These are phyloP conservation scores for Balearica regulorum DNA, from an alignment of 2,797 vertebrate genomes.

Conservation along the genomic window DNA sequence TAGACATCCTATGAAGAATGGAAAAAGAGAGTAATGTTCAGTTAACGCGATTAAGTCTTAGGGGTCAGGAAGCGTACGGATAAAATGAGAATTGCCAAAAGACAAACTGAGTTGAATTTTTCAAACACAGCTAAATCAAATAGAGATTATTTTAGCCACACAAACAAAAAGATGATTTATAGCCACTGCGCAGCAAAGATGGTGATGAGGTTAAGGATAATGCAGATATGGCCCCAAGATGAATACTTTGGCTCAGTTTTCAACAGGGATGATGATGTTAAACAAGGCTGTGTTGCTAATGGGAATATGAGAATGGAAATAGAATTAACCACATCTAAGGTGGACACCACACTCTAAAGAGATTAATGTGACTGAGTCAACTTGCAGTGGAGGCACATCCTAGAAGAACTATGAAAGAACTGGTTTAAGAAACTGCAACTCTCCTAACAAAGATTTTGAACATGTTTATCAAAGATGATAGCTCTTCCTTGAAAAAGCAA, in stretches of 20 bases:
- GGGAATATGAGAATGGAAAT: constrained; percentile 61
- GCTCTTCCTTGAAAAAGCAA: neutral
- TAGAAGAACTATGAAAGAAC: constrained; percentile 10
- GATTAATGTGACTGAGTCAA: constrained; percentile 56
- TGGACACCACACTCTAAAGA: constrained; percentile 33
- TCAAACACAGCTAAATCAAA: constrained; percentile 36
- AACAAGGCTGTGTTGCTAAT: constrained; percentile 47
- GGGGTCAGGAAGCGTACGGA: neutral
- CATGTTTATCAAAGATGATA: neutral
- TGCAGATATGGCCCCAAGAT: constrained; percentile 39
- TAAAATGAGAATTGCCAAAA: constrained; percentile 31
- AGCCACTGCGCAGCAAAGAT: neutral
- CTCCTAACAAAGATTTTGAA: constrained; percentile 19
- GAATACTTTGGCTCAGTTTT: constrained; percentile 50
- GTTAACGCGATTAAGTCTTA: neutral
- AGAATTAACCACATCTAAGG: constrained; percentile 63
- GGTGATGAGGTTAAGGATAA: constrained; percentile 18
- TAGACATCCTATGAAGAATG: neutral
- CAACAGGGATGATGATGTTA: constrained; percentile 35
- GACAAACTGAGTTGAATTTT: neutral
- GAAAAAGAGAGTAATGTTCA: constrained; percentile 38
- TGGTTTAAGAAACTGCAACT: neutral
- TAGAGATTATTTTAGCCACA: neutral
- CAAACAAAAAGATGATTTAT: constrained; percentile 40
- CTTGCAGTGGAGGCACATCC: neutral